Evolutionary conservation across 1,140 invertebrate genomes (phyloP).

Genomic region (Pinna nobilis): DNA sequence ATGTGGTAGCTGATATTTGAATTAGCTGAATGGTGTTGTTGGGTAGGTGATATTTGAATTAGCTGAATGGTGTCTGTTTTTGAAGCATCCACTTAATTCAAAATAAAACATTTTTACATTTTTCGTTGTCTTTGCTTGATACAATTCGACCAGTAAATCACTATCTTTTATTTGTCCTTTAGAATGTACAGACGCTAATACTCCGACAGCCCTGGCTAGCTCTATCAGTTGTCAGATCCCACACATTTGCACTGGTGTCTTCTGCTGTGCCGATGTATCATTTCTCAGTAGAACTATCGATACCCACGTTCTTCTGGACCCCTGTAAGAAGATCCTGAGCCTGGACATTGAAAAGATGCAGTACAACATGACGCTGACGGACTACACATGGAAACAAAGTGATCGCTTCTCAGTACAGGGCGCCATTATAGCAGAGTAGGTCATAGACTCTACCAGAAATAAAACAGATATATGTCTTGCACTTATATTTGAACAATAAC

Average conservation of each 20-base stretch:
- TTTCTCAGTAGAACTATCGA: not conserved
- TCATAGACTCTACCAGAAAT: no score
- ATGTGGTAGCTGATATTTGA: no score
- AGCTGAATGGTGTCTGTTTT: no score
- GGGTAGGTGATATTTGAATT: no score
- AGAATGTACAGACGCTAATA: not conserved
- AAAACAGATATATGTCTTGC: no score
- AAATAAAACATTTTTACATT: no score
- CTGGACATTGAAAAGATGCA: conserved; percentile 18
- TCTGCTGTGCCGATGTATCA: conserved; percentile 14
- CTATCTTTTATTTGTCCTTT: not conserved
- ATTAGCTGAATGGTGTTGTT: no score
- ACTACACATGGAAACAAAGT: not conserved
- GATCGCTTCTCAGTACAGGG: conserved; percentile 15
- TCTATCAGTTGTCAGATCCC: not conserved
- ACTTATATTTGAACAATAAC: no score
- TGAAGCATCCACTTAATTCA: no score
- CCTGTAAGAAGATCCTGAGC: conserved; percentile 14
- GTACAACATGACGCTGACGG: conserved; percentile 10
- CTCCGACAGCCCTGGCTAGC: not conserved
- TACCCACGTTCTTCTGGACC: conserved; percentile 7
- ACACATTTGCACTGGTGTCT: conserved; percentile 1
- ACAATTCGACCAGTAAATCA: no score
- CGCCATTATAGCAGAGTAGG: conserved; percentile 1
- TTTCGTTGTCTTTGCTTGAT: no score